Evolutionary conservation across 1,140 invertebrate species (phyloP).

Genomic region (Thaumetopoea pityocampa): DNA sequence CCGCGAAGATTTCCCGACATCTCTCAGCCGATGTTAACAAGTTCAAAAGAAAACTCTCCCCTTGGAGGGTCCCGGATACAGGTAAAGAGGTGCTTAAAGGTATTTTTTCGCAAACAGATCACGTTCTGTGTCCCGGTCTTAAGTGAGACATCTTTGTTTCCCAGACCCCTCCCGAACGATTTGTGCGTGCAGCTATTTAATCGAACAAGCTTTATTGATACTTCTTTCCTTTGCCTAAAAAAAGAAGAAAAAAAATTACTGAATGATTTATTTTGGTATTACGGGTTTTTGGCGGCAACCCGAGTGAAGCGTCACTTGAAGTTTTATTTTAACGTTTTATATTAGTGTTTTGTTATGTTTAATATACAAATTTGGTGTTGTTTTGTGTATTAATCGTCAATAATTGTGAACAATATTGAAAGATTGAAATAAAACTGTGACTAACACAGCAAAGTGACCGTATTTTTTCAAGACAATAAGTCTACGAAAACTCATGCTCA

Average conservation of each 20-base stretch:
- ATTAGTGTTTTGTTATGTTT: no score
- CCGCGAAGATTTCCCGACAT: slow-evolving; percentile 48
- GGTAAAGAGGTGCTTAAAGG: slow-evolving; percentile 66
- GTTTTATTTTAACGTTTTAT: no score
- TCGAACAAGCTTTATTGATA: slow-evolving; percentile 47
- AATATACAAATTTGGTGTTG: no score
- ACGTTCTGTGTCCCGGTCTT: slow-evolving; percentile 57
- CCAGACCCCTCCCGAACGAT: slow-evolving; percentile 33
- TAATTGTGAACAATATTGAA: no score
- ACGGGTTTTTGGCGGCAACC: not conserved
- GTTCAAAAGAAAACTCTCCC: slow-evolving; percentile 38
- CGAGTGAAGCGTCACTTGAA: no score
- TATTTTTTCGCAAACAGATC: slow-evolving; percentile 70
- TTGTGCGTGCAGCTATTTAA: slow-evolving; percentile 42
- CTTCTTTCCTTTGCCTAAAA: slow-evolving; percentile 23
- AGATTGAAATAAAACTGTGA: no score
- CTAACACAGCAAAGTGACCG: no score
- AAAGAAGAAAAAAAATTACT: slow-evolving; percentile 12
- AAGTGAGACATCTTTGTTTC: slow-evolving; percentile 68
- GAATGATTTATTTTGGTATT: not conserved
- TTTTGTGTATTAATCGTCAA: no score
- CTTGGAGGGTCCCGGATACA: slow-evolving; percentile 38
- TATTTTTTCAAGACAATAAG: no score
- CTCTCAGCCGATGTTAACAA: slow-evolving; percentile 57
- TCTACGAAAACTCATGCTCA: no score